These are phyloP conservation scores for Glaucopsyche alexis DNA, from an alignment of 2,888 invertebrate species.

Conservation along the genomic window DNA sequence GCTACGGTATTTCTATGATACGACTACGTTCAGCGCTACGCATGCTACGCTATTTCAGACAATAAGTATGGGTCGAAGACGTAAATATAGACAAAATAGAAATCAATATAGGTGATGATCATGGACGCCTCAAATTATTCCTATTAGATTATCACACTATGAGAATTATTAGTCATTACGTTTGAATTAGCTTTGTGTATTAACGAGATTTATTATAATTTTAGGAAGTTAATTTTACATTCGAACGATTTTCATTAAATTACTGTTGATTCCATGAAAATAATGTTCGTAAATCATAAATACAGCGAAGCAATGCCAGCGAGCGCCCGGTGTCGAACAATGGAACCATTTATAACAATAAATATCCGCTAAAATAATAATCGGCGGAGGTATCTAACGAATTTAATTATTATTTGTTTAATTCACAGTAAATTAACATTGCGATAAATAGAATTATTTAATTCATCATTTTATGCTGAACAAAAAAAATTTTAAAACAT, in stretches of 20 bases:
- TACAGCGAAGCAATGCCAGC: constrained; percentile 13
- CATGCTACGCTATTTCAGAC: neutral
- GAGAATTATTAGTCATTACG: neutral
- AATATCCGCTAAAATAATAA: constrained; percentile 26
- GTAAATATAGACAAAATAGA: too few relatives aligned
- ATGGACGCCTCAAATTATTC: neutral
- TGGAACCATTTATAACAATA: constrained; percentile 21
- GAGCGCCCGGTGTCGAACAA: neutral
- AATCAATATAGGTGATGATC: neutral
- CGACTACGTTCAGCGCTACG: neutral
- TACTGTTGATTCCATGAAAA: constrained; percentile 21
- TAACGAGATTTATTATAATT: constrained; percentile 12
- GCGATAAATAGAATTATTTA: neutral
- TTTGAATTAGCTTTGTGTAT: constrained; percentile 5
- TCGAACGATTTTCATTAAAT: constrained; percentile 26
- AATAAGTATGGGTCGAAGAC: neutral
- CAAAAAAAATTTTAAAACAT: neutral
- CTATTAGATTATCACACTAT: neutral
- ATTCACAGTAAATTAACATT: constrained; percentile 5
- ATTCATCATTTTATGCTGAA: neutral
- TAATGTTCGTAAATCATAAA: constrained; percentile 25
- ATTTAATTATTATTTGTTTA: constrained; percentile 11
- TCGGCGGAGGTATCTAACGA: neutral
- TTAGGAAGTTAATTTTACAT: constrained; percentile 28
- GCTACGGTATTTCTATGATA: neutral